Base-by-base conservation (phyloP, 2,888 invertebrate species). In the Aplocera efformata region DNA sequence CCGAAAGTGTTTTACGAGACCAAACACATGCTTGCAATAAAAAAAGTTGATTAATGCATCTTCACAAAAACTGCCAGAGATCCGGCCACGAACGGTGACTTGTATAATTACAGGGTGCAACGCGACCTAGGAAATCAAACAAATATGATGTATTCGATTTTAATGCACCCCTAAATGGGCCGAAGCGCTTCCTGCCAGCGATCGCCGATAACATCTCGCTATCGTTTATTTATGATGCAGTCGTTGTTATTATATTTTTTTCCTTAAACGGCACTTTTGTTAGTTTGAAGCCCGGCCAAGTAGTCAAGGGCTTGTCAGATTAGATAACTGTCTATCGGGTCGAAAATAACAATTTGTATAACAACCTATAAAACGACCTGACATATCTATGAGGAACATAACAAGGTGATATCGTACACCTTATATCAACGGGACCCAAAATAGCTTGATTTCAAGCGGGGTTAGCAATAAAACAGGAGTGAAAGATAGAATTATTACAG, bases 111-210 rank as follows among this genome's bases (percentile, higher is more conserved):
- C 80, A 83, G 85, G 84, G 82, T 84, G 77, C 79, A 85, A 83
- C 79, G 79, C 74, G 79, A 82, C 79, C 85, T 86, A 84, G 84
- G 88, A 88, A 88, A 89, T 88, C 89, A 89, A 89, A 89, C 88
- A 89, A 86, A 88, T 86, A 88, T 89, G 89, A 89, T 89, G 86
- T 85, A 89, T 89, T 78, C 83, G 86, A 83, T 88, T 89, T 88
- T 88, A 88, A 89, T 89, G 86, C 88, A 88, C 84, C 88, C 88
- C 75, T 88, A 88, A 88, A 88, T 85, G 80, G 81, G 77, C 72
- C 68, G 83, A 82, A 80, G 83, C 82, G 85, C 81, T 88, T 86
- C 88, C 88, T 84, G 85, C 79, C 79, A 67, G 68, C 67, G 53
- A 54, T 48, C 41, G 56, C 62, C 71, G 85, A 85, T 86, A 85